A percentile compares a stretch with the other conserved stretches of the same genome.
phyloP scores from a whole-genome alignment of 2,888 invertebrate genomes.

The Lapara coniferarum region DNA sequence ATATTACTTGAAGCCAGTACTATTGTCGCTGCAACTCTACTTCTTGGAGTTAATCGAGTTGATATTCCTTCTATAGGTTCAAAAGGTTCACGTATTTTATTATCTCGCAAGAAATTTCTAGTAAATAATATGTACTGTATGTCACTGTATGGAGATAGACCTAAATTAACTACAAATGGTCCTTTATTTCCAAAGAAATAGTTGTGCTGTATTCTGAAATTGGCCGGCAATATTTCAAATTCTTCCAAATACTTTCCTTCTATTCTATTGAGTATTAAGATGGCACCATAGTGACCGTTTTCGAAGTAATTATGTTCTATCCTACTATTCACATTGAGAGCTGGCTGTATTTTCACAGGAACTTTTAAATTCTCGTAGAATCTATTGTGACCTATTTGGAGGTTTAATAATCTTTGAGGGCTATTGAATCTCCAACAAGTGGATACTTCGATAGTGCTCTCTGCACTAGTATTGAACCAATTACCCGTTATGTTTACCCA shows the following conservation, averaged over 20 bases:
- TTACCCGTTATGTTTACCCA: constrained; percentile 97
- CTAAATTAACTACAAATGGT: constrained; percentile 93
- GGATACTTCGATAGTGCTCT: constrained; percentile 91
- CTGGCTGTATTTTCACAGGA: constrained; percentile 91
- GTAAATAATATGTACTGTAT: constrained; percentile 92
- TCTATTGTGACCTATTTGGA: constrained; percentile 94
- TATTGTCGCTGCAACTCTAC: constrained; percentile 95
- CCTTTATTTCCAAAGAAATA: constrained; percentile 95
- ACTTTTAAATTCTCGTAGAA: constrained; percentile 90
- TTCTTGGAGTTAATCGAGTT: constrained; percentile 92
- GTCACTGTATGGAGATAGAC: constrained; percentile 93
- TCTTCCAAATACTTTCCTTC: constrained; percentile 87
- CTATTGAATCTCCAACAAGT: constrained; percentile 90
- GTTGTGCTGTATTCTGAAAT: constrained; percentile 91
- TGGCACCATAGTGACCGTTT: constrained; percentile 91
- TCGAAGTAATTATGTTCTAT: constrained; percentile 96
- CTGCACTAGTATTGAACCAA: constrained; percentile 90
- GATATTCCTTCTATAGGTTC: constrained; percentile 86
- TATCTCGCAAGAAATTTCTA: constrained; percentile 93
- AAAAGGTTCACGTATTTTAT: constrained; percentile 93
- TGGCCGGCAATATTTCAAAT: constrained; percentile 89
- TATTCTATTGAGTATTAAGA: constrained; percentile 91
- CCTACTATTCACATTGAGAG: constrained; percentile 89
- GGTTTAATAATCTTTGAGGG: constrained; percentile 77
- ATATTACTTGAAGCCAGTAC: constrained; percentile 96